A percentile compares a stretch with the other conserved stretches of the same genome.
phyloP scores from a whole-genome alignment of 2,888 invertebrate genomes.

The Perdita meconis region DNA sequence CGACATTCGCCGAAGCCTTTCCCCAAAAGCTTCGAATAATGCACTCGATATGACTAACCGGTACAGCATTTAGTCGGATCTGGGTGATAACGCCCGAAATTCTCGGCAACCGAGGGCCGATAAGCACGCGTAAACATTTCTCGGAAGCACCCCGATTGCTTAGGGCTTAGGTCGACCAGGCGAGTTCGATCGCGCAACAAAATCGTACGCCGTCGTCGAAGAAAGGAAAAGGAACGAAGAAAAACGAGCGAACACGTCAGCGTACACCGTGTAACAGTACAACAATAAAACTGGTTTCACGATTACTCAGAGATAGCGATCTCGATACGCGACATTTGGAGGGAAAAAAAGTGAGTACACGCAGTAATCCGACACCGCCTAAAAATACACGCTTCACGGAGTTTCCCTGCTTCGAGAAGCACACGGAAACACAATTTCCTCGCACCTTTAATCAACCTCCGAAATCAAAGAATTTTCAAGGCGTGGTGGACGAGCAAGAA shows the following conservation, averaged over 20 bases:
- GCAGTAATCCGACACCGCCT: background rate
- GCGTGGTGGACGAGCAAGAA: constrained; percentile 33
- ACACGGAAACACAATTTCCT: too few species aligned
- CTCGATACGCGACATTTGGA: background rate
- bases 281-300: background rate
- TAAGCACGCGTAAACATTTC: constrained; percentile 15
- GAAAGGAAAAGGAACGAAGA: background rate
- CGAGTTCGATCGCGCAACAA: background rate
- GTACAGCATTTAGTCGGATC: constrained; percentile 16
- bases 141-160: background rate
- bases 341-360: background rate
- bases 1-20: background rate
- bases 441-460: constrained; percentile 1
- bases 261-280: background rate
- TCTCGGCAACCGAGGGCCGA: constrained; percentile 6
- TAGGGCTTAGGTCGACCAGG: background rate
- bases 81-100: constrained; percentile 22
- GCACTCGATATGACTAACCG: background rate
- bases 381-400: background rate
- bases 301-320: constrained; percentile 11
- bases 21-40: background rate
- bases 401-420: background rate
- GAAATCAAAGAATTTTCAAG: constrained; percentile 40
- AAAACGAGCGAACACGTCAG: background rate
- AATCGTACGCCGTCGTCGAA: background rate